Evolutionary conservation across 2,797 vertebrate genomes (phyloP), one percentile per base, ranked within the genome.

Genomic region (Melanotaenia parkinsoni): DNA sequence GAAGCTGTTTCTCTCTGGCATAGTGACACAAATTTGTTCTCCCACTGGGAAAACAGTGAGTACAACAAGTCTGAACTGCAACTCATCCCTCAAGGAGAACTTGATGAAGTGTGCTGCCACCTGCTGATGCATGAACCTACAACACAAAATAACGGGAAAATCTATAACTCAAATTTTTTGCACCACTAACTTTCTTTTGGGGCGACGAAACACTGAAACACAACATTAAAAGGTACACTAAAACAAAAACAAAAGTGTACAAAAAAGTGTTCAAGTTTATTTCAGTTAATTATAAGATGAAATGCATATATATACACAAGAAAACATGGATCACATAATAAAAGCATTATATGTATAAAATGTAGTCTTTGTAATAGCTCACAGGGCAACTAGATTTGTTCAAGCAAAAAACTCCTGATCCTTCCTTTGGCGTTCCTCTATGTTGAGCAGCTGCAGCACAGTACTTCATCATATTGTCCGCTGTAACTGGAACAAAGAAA

Each of bases 381-480:
- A 71, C 54, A 18, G 63, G 64, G 60, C 47, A 79, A 73, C 47
- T 72, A 67, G 12, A 72, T 50, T 32, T 68, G 28, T 77, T 83
- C 65, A 80, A 72, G 64, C 53, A 54, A 32, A 30, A 60, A 70
- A 65, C 45, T 71, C 38, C 59, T 0, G 35, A 47, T 58, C 56
- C n/a, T 0, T 67, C 37, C 18, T 59, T 5, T n/a, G 24, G 67
- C 67, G 26, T 4, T 74, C 53, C 50, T 78, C 90, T 85, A 94
- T 18, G 91, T 91, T 0, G 91, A 90, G 67, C 95, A 95, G 68
- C 89, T 75, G 85, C 92, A 93, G 89, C 95, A 95, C 1, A 94
- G 77, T 3, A 94, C 86, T 78, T 92, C 88, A 77, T 95, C 95
- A 50, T 95, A 95, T 24, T 67, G 91, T 3, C 93, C 93, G 6